A percentile compares a stretch with the other conserved stretches of the same genome.
These are phyloP conservation scores for Drosophila monieri DNA, from an alignment of 2,888 invertebrate genomes.

Conservation along the genomic window DNA sequence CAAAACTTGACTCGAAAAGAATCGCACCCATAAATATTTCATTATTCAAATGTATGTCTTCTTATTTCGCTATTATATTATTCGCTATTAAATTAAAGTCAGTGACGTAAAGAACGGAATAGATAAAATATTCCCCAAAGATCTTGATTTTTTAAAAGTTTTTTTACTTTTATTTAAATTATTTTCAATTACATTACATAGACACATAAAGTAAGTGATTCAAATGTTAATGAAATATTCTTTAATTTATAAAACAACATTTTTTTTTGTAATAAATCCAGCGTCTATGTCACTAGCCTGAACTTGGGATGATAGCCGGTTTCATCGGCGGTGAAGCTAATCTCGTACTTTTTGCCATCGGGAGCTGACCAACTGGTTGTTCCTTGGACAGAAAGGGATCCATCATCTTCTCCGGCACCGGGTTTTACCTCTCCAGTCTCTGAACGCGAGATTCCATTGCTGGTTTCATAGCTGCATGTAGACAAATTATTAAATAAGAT, in stretches of 20 bases:
- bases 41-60: conserved; percentile 32
- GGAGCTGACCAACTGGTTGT: conserved; percentile 86
- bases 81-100: conserved; percentile 6
- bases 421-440: conserved; percentile 83
- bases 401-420: conserved; percentile 79
- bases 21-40: conserved; percentile 39
- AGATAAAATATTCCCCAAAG: conserved; percentile 3
- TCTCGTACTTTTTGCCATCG: conserved; percentile 84
- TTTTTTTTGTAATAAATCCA: conserved; percentile 6
- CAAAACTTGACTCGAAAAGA: conserved; percentile 14
- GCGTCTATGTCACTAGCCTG: conserved; percentile 71
- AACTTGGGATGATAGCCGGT: conserved; percentile 85
- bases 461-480: conserved; percentile 83
- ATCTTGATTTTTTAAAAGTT: not conserved
- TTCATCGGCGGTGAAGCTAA: conserved; percentile 85
- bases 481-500: not conserved
- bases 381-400: conserved; percentile 86
- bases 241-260: not conserved
- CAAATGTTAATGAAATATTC: not conserved
- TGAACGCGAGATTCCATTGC: conserved; percentile 84
- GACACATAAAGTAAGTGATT: not conserved
- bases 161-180: not conserved
- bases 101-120: conserved; percentile 25
- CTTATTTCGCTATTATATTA: conserved; percentile 12
- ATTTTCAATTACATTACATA: not conserved